Evolutionary conservation across 2,113 vertebrate genomes (phyloP).

Genomic region (Stercorarius parasiticus): DNA sequence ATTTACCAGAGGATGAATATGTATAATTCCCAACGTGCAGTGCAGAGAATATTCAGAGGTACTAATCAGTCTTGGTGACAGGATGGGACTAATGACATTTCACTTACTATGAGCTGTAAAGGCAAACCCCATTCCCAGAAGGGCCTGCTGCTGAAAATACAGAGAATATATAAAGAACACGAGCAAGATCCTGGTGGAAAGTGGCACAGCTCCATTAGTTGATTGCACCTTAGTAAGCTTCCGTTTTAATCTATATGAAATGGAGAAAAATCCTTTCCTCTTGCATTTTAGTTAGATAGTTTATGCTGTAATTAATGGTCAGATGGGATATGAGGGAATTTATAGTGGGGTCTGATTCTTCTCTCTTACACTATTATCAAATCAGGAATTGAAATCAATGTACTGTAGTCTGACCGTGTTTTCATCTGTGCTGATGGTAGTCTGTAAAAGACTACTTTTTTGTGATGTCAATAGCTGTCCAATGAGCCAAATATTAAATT

Average conservation of each 20-base stretch:
- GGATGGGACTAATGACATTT: neutral
- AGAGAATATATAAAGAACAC: neutral
- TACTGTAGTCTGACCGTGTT: neutral
- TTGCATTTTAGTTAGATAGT: neutral
- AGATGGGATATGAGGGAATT: neutral
- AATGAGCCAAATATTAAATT: neutral
- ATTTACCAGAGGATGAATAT: conserved; percentile 50
- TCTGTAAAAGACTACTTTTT: neutral
- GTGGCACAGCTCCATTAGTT: neutral
- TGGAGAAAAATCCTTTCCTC: neutral
- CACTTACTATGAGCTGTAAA: neutral
- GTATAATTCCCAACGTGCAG: neutral
- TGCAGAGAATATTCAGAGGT: neutral
- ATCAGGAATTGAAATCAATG: neutral
- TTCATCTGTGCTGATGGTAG: neutral
- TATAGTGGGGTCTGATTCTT: neutral
- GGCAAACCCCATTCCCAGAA: neutral
- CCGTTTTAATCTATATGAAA: neutral
- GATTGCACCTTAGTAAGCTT: neutral
- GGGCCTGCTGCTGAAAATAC: neutral
- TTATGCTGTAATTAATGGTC: neutral
- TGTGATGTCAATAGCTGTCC: neutral
- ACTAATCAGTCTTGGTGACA: neutral
- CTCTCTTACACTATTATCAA: neutral
- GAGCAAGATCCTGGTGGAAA: neutral